phyloP scores from a whole-genome alignment of 2,797 vertebrate species.

The Mastacembelus armatus region DNA sequence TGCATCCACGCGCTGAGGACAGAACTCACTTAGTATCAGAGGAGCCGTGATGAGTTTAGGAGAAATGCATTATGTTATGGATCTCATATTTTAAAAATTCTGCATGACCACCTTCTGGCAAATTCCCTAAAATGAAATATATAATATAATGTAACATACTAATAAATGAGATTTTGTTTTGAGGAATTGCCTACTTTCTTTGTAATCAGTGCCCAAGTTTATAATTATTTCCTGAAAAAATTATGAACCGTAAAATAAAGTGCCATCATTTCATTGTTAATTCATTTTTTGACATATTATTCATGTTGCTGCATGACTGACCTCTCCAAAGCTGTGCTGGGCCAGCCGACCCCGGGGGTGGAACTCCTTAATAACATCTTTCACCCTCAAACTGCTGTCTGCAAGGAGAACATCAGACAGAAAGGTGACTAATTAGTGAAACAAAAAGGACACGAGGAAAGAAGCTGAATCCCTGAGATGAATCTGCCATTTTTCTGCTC shows the following conservation, averaged over 20 bases:
- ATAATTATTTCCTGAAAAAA: no score
- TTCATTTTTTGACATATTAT: no score
- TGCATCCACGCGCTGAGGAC: constrained; percentile 81
- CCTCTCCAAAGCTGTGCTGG: constrained; percentile 84
- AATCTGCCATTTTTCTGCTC: neutral
- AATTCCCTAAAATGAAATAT: no score
- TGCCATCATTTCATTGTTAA: no score
- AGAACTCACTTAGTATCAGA: neutral
- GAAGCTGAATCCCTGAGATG: neutral
- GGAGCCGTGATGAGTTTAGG: neutral
- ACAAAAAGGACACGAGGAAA: neutral
- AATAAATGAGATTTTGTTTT: no score
- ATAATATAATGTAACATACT: no score
- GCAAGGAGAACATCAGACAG: constrained; percentile 11
- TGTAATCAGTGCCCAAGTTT: no score
- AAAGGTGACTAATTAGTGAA: neutral
- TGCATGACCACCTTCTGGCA: no score
- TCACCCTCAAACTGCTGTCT: constrained; percentile 90
- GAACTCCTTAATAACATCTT: constrained; percentile 90
- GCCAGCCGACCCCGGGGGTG: constrained; percentile 82
- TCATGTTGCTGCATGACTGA: constrained; percentile 60
- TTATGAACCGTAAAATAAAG: neutral
- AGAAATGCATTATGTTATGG: no score
- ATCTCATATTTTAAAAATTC: no score
- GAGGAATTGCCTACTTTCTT: no score